Percentiles rank a stretch among this genome's conserved stretches.
These are phyloP conservation scores for Dreissena polymorpha DNA, from an alignment of 1,140 invertebrate species.

Conservation along the genomic window DNA sequence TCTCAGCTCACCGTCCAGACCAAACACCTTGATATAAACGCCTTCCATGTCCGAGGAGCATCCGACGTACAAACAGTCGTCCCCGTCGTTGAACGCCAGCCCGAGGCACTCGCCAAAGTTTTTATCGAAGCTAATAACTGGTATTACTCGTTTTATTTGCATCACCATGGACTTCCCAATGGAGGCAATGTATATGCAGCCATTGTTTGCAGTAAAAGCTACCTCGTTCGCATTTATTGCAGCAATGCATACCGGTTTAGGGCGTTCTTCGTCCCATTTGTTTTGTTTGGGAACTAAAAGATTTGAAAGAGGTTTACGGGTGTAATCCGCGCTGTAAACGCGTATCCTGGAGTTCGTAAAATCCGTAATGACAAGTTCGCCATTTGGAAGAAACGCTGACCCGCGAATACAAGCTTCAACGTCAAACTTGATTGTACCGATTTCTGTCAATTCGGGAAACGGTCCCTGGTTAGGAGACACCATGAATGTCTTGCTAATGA, in stretches of 20 bases:
- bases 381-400: constrained; percentile 40
- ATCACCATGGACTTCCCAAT: constrained; percentile 39
- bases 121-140: constrained; percentile 46
- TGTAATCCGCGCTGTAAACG: constrained; percentile 43
- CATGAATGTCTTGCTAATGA: constrained; percentile 32
- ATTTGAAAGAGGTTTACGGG: constrained; percentile 26
- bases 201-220: constrained; percentile 41
- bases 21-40: constrained; percentile 37
- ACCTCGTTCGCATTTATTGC: neutral
- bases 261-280: constrained; percentile 36
- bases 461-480: constrained; percentile 46
- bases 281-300: constrained; percentile 45
- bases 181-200: constrained; percentile 35
- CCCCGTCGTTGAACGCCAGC: constrained; percentile 26
- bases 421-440: constrained; percentile 49
- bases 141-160: constrained; percentile 35
- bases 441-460: constrained; percentile 45
- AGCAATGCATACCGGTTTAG: constrained; percentile 41
- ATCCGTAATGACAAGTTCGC: constrained; percentile 44
- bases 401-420: constrained; percentile 38
- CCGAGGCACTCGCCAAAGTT: constrained; percentile 47
- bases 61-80: constrained; percentile 38
- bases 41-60: constrained; percentile 50
- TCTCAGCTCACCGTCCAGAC: constrained; percentile 22
- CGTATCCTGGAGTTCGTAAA: constrained; percentile 42